These are phyloP conservation scores for Oscheius sp. DNA, from an alignment of 2,888 invertebrate genomes.

Conservation along the genomic window DNA sequence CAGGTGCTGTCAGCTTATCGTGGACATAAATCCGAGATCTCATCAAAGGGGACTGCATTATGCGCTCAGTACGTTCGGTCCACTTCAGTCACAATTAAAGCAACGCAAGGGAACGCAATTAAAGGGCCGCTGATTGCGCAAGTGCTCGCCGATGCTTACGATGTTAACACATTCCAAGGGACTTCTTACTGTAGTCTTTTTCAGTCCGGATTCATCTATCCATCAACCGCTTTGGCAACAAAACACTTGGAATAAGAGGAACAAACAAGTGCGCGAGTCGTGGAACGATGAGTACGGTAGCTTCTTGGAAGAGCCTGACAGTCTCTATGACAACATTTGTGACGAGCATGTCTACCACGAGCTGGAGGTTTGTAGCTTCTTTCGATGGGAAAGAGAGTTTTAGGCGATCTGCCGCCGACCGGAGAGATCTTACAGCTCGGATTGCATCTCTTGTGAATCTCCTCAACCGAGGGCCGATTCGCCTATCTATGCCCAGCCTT, in stretches of 20 bases:
- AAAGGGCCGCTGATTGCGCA: slow-evolving; percentile 24
- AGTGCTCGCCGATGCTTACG: slow-evolving; percentile 10
- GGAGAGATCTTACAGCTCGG: slow-evolving; percentile 30
- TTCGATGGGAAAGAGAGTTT: background rate
- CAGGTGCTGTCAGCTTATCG: slow-evolving; percentile 21
- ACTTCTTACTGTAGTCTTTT: slow-evolving; percentile 9
- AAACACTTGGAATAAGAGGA: slow-evolving; percentile 1
- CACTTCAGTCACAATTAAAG: slow-evolving; percentile 22
- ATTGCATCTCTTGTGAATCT: slow-evolving; percentile 30
- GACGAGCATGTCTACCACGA: slow-evolving; percentile 48
- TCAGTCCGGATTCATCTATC: slow-evolving; percentile 31
- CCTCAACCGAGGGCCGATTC: slow-evolving; percentile 30
- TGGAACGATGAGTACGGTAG: slow-evolving; percentile 27
- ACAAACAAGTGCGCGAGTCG: slow-evolving; percentile 5
- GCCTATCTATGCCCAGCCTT: slow-evolving; percentile 52
- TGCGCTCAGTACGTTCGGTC: background rate
- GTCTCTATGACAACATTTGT: slow-evolving; percentile 28
- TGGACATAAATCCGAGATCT: slow-evolving; percentile 2
- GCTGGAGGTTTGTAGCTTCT: slow-evolving; percentile 34
- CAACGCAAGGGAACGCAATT: slow-evolving; percentile 4
- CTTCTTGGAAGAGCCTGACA: slow-evolving; percentile 21
- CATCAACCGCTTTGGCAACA: slow-evolving; percentile 28
- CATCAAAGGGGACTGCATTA: slow-evolving; percentile 5
- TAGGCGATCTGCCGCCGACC: slow-evolving; percentile 27
- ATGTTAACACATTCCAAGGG: background rate